phyloP scores from a whole-genome alignment of 2,797 vertebrate species.

The Malurus leucopterus region DNA sequence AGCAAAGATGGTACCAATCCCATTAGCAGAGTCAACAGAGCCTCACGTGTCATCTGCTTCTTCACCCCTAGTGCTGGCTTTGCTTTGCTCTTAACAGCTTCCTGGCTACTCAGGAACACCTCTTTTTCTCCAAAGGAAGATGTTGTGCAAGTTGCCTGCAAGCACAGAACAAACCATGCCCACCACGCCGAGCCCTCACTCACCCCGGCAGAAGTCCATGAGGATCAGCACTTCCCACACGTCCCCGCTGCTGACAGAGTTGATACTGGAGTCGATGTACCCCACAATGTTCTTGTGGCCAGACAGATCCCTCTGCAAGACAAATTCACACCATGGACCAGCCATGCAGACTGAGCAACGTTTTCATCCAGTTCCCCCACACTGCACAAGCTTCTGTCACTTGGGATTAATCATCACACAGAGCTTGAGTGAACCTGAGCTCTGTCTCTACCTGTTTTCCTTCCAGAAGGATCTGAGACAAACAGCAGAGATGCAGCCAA shows the following conservation, averaged over 20 bases:
- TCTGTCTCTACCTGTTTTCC: neutral
- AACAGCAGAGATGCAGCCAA: neutral
- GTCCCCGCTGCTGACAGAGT: conserved; percentile 88
- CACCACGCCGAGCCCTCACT: conserved; percentile 56
- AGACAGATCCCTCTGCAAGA: conserved; percentile 85
- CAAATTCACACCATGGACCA: neutral
- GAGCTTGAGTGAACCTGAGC: neutral
- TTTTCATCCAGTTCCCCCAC: neutral
- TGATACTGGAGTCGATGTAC: conserved; percentile 94
- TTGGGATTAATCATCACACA: accelerated
- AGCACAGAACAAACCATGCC: conserved; percentile 44
- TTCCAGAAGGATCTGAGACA: neutral
- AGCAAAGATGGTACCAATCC: neutral
- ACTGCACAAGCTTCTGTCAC: neutral
- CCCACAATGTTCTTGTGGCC: conserved; percentile 97
- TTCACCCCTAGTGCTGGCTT: neutral
- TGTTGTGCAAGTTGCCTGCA: neutral
- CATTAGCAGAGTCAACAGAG: neutral
- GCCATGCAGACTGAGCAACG: neutral
- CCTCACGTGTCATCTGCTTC: accelerated
- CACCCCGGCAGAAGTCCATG: conserved; percentile 97
- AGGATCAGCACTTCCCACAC: conserved; percentile 98
- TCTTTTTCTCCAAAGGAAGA: neutral
- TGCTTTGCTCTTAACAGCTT: neutral
- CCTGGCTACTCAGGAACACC: neutral